Evolutionary conservation across 2,113 vertebrate genomes (phyloP), one percentile per base, ranked within the genome.

Genomic region (Sisor rabdophorus): DNA sequence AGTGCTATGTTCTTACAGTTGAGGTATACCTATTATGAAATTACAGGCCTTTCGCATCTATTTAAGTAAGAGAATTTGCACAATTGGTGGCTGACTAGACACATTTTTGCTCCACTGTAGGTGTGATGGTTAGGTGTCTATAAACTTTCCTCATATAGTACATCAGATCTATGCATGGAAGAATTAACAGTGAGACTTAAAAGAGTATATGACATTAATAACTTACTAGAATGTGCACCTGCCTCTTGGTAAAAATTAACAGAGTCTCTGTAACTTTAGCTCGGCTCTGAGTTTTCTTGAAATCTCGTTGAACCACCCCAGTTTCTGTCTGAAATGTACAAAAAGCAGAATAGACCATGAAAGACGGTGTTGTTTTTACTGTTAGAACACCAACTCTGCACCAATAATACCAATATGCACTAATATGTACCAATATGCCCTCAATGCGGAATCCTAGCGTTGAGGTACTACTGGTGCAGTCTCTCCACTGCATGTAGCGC

Each of bases 401-500:
- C 26, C 22, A 13, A n/a, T n/a, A n/a, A n/a, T n/a, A n/a, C n/a
- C 19, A 20, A 4, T 40, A 54, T 30, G 48, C 2, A 44, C 12
- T n/a, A 26, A 22, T 30, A 11, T 15, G 9, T 80, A 94, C 93
- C 89, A 93, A 90, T 60, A 92, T 84, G 44, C 91, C 93, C 61
- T 94, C 93, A 28, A 94, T 92, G 53, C 93, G 89, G 86, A 93
- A 91, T 10, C 93, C 93, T 47, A 94, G 84, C 0, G 84, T 83
- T n/a, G 89, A 85, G 0, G 91, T 93, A 5, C 93, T 93, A 28
- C 86, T 94, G 72, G 86, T 86, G 4, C 77, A 84, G 59, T 94
- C 93, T 47, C 88, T 91, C 93, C 93, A 94, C 81, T 92, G 90
- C 85, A 94, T 88, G 86, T 94, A 94, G 30, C 90, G 91, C 26